phyloP scores from a whole-genome alignment of 2,888 invertebrate genomes.

The Ariolimax columbianus region DNA sequence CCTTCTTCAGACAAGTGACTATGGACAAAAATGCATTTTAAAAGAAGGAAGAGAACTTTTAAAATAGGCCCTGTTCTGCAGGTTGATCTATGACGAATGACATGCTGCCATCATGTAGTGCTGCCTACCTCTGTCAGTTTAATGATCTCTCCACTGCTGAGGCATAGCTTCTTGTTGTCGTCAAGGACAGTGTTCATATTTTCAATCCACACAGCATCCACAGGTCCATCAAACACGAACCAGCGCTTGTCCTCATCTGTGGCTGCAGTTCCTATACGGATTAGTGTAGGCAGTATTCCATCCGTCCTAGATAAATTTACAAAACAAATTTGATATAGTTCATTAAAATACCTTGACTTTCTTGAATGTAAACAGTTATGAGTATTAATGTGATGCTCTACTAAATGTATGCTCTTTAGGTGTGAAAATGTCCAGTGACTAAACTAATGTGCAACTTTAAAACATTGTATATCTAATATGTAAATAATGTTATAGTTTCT shows the following conservation, averaged over 20 bases:
- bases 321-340: neutral
- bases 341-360: neutral
- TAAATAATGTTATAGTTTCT: no score
- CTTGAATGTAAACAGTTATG: neutral
- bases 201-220: conserved; percentile 80
- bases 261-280: conserved; percentile 84
- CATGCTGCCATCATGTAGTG: no score
- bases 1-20: no score
- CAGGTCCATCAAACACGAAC: conserved; percentile 79
- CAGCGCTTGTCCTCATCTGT: conserved; percentile 81
- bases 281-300: conserved; percentile 87
- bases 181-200: conserved; percentile 80
- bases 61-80: no score
- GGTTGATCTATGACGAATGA: no score
- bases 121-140: conserved; percentile 83
- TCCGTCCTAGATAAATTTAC: conserved; percentile 83
- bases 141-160: conserved; percentile 93
- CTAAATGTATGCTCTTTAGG: no score
- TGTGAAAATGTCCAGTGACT: no score
- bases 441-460: neutral
- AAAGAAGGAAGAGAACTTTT: no score
- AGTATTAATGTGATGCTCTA: neutral
- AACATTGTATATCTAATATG: no score
- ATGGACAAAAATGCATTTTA: no score
- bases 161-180: conserved; percentile 82